These are phyloP conservation scores for Dryocosmus kuriphilus DNA, from an alignment of 2,888 invertebrate species.

Conservation along the genomic window DNA sequence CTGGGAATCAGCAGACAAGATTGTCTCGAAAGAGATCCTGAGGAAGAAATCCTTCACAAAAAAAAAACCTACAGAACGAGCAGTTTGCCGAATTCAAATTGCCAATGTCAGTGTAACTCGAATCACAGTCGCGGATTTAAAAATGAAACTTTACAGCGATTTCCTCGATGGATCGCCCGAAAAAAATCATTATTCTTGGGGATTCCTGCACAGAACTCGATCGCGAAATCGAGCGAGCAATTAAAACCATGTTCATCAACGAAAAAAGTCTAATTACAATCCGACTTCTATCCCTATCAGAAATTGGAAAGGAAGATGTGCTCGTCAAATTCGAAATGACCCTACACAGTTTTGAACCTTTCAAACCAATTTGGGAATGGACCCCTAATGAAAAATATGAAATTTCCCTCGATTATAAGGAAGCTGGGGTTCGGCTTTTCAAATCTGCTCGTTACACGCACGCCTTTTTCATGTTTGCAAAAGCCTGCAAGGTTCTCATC, in stretches of 20 bases:
- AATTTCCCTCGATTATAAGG: slow-evolving; percentile 79
- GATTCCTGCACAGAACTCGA: slow-evolving; percentile 79
- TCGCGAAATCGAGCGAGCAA: slow-evolving; percentile 79
- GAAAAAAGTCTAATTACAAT: slow-evolving; percentile 77
- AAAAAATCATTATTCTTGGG: slow-evolving; percentile 76
- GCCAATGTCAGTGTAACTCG: slow-evolving; percentile 53
- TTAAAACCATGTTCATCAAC: slow-evolving; percentile 79
- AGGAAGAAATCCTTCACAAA: slow-evolving; percentile 57
- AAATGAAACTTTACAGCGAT: slow-evolving; percentile 76
- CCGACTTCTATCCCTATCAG: slow-evolving; percentile 65
- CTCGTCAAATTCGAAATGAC: slow-evolving; percentile 78
- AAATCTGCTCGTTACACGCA: slow-evolving; percentile 82
- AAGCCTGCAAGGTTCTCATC: slow-evolving; percentile 86
- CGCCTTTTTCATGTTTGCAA: slow-evolving; percentile 87
- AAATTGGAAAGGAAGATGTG: slow-evolving; percentile 67
- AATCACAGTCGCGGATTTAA: slow-evolving; percentile 69
- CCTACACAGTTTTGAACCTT: slow-evolving; percentile 77
- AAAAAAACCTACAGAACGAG: slow-evolving; percentile 68
- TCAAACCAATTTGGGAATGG: slow-evolving; percentile 81
- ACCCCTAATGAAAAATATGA: slow-evolving; percentile 80
- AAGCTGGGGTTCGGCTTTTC: slow-evolving; percentile 83
- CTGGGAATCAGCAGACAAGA: slow-evolving; percentile 63
- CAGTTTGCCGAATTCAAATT: slow-evolving; percentile 65
- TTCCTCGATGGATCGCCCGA: slow-evolving; percentile 65
- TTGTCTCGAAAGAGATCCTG: slow-evolving; percentile 66